Conservation (phyloP, 1,140 invertebrate species). For the Mercenaria mercenaria region DNA sequence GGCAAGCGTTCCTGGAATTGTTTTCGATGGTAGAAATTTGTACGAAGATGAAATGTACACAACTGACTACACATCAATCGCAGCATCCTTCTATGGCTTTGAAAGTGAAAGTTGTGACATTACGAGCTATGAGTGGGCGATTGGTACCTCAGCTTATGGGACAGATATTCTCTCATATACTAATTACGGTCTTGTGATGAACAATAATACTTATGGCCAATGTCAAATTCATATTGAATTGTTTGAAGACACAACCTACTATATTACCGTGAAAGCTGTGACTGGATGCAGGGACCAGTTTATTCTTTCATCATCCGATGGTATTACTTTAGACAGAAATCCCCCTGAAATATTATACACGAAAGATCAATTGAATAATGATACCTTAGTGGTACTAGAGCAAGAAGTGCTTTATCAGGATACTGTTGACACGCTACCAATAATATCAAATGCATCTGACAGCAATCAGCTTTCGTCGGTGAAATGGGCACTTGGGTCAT, state of each 20-base stretch:
- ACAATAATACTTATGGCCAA: conserved; percentile 33
- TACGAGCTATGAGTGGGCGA: conserved; percentile 70
- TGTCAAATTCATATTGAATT: conserved; percentile 62
- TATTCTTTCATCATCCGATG: conserved; percentile 71
- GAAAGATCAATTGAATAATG: neutral
- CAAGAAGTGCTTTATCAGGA: conserved; percentile 10
- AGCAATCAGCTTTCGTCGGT: neutral
- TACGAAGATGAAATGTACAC: conserved; percentile 54
- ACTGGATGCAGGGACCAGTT: conserved; percentile 72
- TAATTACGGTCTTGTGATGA: conserved; percentile 62
- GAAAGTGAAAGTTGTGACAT: conserved; percentile 72
- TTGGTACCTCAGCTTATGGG: conserved; percentile 55
- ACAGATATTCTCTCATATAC: conserved; percentile 50
- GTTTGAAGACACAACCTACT: conserved; percentile 57
- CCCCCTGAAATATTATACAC: conserved; percentile 35
- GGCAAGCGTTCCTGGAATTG: conserved; percentile 67
- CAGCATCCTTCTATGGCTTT: conserved; percentile 69
- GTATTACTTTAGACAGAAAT: conserved; percentile 56
- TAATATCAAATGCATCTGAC: conserved; percentile 50
- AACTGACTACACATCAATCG: conserved; percentile 56
- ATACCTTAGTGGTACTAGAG: neutral
- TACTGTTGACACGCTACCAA: conserved; percentile 15
- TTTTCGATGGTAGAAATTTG: conserved; percentile 66
- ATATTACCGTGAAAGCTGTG: conserved; percentile 62
- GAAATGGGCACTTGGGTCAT: conserved; percentile 38